Conservation (phyloP, 2,888 invertebrate genomes). For the Himalopsyche japonica region DNA sequence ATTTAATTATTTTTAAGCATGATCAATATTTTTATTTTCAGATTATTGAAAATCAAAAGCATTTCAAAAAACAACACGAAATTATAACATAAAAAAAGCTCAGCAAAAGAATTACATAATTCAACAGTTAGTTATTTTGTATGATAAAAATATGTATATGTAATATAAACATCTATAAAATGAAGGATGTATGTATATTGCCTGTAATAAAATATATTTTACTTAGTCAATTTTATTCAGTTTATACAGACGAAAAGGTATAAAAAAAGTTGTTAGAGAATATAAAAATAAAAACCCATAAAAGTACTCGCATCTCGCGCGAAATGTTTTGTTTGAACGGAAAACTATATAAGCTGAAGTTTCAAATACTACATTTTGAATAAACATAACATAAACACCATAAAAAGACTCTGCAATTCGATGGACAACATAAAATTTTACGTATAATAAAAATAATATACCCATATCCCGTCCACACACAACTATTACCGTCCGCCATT, state of each 20-base stretch:
- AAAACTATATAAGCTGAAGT: neutral
- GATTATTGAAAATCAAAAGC: no score
- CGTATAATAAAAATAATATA: neutral
- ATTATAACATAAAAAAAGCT: no score
- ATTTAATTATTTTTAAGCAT: no score
- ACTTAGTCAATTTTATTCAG: neutral
- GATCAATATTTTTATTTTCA: no score
- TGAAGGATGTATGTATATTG: neutral
- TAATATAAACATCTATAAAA: neutral
- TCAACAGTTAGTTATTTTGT: no score
- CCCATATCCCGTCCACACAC: neutral
- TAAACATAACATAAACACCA: neutral
- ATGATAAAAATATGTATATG: no score
- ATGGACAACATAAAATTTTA: neutral
- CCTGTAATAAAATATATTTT: neutral
- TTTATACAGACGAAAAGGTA: neutral
- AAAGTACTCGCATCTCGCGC: neutral
- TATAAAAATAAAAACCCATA: neutral
- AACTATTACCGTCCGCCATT: neutral
- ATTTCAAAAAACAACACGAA: no score
- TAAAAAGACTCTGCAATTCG: neutral
- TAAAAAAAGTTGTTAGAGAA: neutral
- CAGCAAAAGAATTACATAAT: no score
- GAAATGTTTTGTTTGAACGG: neutral
- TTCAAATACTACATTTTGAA: neutral